Conservation (phyloP, 2,113 vertebrate genomes). For the Grallaria varia region DNA sequence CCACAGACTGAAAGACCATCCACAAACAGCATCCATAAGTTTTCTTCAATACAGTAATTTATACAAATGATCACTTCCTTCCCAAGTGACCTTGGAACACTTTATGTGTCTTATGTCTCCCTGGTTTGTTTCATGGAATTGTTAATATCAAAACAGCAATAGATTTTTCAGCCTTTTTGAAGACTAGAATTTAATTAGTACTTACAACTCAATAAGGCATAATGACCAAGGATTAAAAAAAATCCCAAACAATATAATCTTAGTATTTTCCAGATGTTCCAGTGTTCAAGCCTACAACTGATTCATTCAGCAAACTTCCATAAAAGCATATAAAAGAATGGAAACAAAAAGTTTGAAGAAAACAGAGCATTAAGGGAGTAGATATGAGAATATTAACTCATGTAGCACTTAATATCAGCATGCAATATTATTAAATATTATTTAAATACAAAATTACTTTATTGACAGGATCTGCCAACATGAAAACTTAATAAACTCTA, state of each 20-base stretch:
- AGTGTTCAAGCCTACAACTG: background rate
- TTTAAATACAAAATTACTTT: background rate
- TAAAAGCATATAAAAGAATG: background rate
- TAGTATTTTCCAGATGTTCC: background rate
- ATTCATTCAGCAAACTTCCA: background rate
- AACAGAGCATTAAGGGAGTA: background rate
- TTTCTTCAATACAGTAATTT: background rate
- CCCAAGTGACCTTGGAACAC: background rate
- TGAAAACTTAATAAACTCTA: background rate
- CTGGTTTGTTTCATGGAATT: background rate
- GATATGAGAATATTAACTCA: background rate
- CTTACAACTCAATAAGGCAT: background rate
- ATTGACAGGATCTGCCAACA: background rate
- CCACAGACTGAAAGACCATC: background rate
- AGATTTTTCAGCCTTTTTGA: background rate
- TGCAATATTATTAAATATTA: background rate
- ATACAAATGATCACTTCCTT: background rate
- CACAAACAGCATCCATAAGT: background rate
- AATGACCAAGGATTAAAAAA: background rate
- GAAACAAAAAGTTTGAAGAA: background rate
- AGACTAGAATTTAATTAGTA: background rate
- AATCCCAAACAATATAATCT: accelerated
- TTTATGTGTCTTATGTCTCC: background rate
- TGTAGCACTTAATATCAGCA: background rate
- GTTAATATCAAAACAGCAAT: background rate